Base-by-base conservation (phyloP, 2,888 invertebrate genomes). In the Rhingia campestris region DNA sequence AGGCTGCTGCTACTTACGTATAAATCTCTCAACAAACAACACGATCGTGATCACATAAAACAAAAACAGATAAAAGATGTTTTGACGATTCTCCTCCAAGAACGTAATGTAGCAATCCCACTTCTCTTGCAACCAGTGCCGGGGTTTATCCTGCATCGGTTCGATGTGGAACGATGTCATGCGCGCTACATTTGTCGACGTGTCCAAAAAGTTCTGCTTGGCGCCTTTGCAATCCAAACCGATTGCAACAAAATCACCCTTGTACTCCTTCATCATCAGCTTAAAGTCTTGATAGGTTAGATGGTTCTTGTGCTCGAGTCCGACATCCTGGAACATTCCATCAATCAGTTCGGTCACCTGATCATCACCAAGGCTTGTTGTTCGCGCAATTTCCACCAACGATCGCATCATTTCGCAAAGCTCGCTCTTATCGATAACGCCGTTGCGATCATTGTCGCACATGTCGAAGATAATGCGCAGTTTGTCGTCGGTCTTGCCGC, bases 81-180 rank as follows among this genome's bases (percentile, higher is more conserved):
- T 98, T 89, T 98, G 98, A 10, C 98, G 93, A 90, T 99, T 98
- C 90, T 98, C 98, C 92, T 99, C 98, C 77, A 99, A 92, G 90
- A 97, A 98, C 0, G 98, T 98, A 4, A 96, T 96, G 33, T 97
- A 92, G 61, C 95, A 95, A 90, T 98, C 96, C 96, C 96, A 97
- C 90, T 97, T 96, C 77, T 95, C 93, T 33, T 94, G 92, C 2
- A 95, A 82, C 94, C 95, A 97, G 88, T 94, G 94, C 59, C 94
- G 92, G 7, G 94, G 93, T 88, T 93, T 93, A 88, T 96, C 96
- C 89, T 94, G 93, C 79, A 95, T 94, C 0, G 96, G 95, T 88
- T 97, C 97, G 45, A 98, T 95, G 88, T 97, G 96, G 90, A 98
- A 98, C 89, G 97, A 97, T 6, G 97, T 97, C 97, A 98, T 98